Evolutionary conservation across 1,140 invertebrate genomes (phyloP), one percentile per base, ranked within the genome.

Genomic region (Rhyzopertha dominica): DNA sequence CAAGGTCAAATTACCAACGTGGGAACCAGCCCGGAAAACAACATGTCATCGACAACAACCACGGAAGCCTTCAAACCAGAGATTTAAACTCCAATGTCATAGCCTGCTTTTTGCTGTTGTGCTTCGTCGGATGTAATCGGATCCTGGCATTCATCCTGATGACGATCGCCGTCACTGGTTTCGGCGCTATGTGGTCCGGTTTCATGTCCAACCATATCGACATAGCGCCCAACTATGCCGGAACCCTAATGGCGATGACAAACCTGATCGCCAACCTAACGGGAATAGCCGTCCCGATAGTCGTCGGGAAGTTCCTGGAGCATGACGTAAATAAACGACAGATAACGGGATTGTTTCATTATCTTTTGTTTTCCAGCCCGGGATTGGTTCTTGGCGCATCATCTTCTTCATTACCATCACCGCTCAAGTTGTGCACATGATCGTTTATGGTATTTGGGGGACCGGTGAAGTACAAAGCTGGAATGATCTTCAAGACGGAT

Each of bases 401-500:
- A 82, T 91, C 49, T 91, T 92, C 65, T 85, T 80, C 56, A 79
- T n/a, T n/a, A n/a, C n/a, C 84, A 5, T 83, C 85, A 1, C 77
- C 84, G 29, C 78, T 55, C 3, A 87, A 56, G 53, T 76, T 3
- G 56, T 85, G 3, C 84, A 88, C 50, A 81, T 85, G 39, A 17
- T 87, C 0, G 72, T 83, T 7, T 92, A 85, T 61, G 72, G 76
- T 7, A 65, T 87, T 20, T 85, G 90, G 54, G 85, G 80, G 1
- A 82, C 82, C 1, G 88, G 84, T 0, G 80, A 85, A 48, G 78
- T 87, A 49, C 86, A 91, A 60, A 65, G 79, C 1, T 92, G 89
- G 89, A 85, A 86, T 40, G 77, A 74, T 14, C n/a, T 30, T 8
- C 17, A 18, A 3, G 29, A n/a, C n/a, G n/a, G n/a, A n/a, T n/a